A percentile compares a stretch with the other conserved stretches of the same genome.
Evolutionary conservation across 2,113 vertebrate genomes (phyloP).

Genomic region (Melanocharis versteri): DNA sequence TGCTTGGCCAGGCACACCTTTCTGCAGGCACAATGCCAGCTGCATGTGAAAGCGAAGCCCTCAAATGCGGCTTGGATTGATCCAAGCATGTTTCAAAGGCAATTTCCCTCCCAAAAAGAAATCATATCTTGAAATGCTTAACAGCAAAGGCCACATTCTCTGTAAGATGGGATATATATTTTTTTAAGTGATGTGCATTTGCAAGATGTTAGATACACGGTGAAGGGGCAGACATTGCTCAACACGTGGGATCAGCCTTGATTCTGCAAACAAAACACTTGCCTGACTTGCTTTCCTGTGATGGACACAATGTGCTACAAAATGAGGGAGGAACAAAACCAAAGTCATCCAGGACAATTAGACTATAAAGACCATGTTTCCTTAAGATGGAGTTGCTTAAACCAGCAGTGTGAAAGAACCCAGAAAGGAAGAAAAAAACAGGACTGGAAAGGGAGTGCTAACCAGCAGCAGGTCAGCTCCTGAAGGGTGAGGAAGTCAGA

Average conservation of each 20-base stretch:
- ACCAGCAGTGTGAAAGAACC: background rate
- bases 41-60: background rate
- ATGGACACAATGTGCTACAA: background rate
- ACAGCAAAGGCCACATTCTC: background rate
- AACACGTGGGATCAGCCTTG: background rate
- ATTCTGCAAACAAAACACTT: background rate
- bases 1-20: background rate
- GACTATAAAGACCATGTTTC: background rate
- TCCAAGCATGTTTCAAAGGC: background rate
- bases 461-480: background rate
- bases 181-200: accelerated
- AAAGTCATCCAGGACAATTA: background rate
- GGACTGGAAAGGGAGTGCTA: background rate
- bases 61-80: background rate
- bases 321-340: background rate
- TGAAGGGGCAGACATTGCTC: background rate
- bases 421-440: background rate
- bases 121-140: background rate
- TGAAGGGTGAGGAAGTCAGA: background rate
- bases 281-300: accelerated
- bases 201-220: background rate
- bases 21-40: background rate
- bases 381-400: background rate
- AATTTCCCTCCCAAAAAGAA: background rate
- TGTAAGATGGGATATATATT: background rate